Evolutionary conservation across 2,797 vertebrate species (phyloP), one percentile per base, ranked within the genome.

Genomic region (Rhinella marina): DNA sequence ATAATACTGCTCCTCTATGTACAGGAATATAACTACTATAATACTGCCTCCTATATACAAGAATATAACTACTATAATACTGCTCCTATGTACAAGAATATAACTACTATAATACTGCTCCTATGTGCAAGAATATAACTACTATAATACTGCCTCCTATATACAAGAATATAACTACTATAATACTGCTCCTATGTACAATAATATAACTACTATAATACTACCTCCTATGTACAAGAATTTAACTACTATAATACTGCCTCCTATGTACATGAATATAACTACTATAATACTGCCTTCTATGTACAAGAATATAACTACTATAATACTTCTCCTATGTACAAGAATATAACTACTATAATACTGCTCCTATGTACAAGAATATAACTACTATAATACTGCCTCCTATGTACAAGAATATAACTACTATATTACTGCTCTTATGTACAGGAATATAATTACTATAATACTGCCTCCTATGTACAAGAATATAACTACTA

Each of bases 1-100:
- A 68, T 68, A 68, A 68, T 68, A 68, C 66, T 68, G n/a, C n/a
- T n/a, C n/a, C n/a, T n/a, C 27, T 27, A 68, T 68, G n/a, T 64
- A 68, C 66, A 68, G 29, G 66, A 68, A 68, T 68, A 29, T 68
- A 12, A 57, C 56, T 57, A 57, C 56, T 57, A 57, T 62, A 62
- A 62, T 62, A 62, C 61, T 62, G 61, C 61, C 61, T n/a, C 61
- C 64, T 66, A 66, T 66, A 13, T 66, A 66, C n/a, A 66, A 27
- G 64, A 66, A 66, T 66, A 66, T 66, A 66, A 66, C 64, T 66
- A 66, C 64, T 66, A 66, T 66, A 66, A 66, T 66, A 66, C 64
- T 66, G 61, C 21, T n/a, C 61, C 61, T 62, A n/a, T 62, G 11
- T 62, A 62, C 21, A 62, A 62, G 61, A 62, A 62, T 66, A 66